phyloP scores from a whole-genome alignment of 2,888 invertebrate genomes.

The Allacma fusca region DNA sequence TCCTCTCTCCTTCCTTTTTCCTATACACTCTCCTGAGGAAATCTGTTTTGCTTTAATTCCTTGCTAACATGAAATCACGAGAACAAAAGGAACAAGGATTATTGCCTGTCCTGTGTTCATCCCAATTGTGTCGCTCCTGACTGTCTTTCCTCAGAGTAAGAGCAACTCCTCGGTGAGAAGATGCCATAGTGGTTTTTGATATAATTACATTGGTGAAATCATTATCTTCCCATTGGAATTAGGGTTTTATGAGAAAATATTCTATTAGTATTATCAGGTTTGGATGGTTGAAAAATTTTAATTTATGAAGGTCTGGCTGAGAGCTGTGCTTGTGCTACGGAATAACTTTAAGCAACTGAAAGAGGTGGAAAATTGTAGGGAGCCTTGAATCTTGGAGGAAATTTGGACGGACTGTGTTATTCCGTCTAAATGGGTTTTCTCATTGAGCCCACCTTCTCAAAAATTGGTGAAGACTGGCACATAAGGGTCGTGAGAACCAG shows the following conservation, averaged over 20 bases:
- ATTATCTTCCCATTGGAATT: no score
- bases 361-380: no score
- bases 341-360: no score
- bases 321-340: no score
- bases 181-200: no score
- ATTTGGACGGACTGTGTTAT: background rate
- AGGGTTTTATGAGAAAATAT: no score
- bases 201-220: no score
- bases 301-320: background rate
- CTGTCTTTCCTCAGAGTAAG: no score
- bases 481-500: slow-evolving; percentile 40
- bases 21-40: background rate
- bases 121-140: no score
- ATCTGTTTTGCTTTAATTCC: background rate
- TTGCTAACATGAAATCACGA: background rate
- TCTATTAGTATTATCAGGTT: background rate
- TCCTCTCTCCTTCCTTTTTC: background rate
- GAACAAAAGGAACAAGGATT: no score
- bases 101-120: no score
- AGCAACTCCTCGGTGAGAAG: no score
- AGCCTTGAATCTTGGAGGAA: background rate
- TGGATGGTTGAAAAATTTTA: background rate
- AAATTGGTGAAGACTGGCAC: background rate
- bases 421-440: slow-evolving; percentile 24
- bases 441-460: slow-evolving; percentile 23